These are phyloP conservation scores for Diprion similis DNA, from an alignment of 1,140 invertebrate genomes.

Conservation along the genomic window DNA sequence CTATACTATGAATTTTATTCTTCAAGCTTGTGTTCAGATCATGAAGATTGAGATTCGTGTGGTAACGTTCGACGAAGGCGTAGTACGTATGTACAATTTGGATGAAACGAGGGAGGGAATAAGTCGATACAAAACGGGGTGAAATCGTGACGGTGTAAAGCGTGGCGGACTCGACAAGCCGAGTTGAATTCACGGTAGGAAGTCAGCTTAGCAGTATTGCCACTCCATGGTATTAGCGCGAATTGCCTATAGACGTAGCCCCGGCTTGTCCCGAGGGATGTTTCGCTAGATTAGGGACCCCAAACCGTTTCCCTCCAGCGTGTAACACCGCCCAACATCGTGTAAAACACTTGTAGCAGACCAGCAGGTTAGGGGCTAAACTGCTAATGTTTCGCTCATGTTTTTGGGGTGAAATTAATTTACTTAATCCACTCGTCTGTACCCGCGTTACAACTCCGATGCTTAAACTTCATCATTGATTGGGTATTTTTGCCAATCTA, in stretches of 20 bases:
- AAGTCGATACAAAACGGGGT: too few species aligned
- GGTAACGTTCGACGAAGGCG: too few species aligned
- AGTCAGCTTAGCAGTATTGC: background rate
- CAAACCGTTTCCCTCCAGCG: conserved; percentile 10
- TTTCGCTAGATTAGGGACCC: conserved; percentile 21
- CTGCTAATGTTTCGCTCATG: conserved; percentile 15
- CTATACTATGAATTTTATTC: too few species aligned
- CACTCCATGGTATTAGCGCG: conserved; percentile 4
- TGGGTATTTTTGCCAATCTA: too few species aligned
- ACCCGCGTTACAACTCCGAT: background rate
- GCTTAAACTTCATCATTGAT: too few species aligned
- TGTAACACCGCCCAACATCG: conserved; percentile 15
- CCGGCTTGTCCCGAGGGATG: conserved; percentile 15
- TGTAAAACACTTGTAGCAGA: conserved; percentile 21
- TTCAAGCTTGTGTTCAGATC: too few species aligned
- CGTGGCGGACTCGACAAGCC: too few species aligned
- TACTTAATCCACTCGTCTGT: conserved; percentile 2
- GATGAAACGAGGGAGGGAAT: too few species aligned
- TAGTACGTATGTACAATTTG: too few species aligned
- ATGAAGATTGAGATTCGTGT: too few species aligned
- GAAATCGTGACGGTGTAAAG: too few species aligned
- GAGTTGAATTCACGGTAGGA: background rate
- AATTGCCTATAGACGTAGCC: conserved; percentile 13
- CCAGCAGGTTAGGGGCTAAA: conserved; percentile 17
- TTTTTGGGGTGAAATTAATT: conserved; percentile 15